Base-by-base conservation (phyloP, 1,140 invertebrate genomes). In the Drosophila orena region DNA sequence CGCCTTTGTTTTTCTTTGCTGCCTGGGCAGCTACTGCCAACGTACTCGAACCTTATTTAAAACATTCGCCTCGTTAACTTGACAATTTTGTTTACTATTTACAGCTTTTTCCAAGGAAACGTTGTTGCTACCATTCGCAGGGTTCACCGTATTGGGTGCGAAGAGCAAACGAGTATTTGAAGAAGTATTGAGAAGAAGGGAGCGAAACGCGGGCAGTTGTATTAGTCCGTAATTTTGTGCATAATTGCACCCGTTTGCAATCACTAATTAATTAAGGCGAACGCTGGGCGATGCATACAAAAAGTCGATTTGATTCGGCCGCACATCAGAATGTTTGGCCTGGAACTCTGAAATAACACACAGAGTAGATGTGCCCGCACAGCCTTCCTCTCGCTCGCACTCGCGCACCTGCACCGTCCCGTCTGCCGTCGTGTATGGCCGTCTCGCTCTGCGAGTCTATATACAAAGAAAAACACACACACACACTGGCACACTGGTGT, bases 1-100 rank as follows among this genome's bases (percentile, higher is more conserved):
- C n/a, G 30, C 22, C 14, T 47, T 49, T 14, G 42, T 27, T 34
- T 53, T 24, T 47, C 40, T 24, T 47, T 37, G 46, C 15, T 61
- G 57, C 49, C 54, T 24, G 73, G 56, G 44, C 74, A 44, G n/a
- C 20, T 55, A 17, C 22, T 76, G 49, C 27, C 55, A 52, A 52
- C 20, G 46, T 43, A 54, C 47, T 60, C 37, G 55, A 72, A 71
- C 53, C 43, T 61, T 42, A 68, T 42, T 72, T 43, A 8, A 30
- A 68, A 37, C 27, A 14, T 35, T 77, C 54, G 49, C 50, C 38
- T 71, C 59, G 64, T 77, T 83, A 37, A 88, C 80, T 89, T 71
- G 49, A 84, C 64, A 89, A 89, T 89, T 89, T 89, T 85, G 84
- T 89, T 90, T 89, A 85, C 80, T 85, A 90, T 89, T 89, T 84